Conservation (phyloP, 2,888 invertebrate genomes). For the Sericinus montela region DNA sequence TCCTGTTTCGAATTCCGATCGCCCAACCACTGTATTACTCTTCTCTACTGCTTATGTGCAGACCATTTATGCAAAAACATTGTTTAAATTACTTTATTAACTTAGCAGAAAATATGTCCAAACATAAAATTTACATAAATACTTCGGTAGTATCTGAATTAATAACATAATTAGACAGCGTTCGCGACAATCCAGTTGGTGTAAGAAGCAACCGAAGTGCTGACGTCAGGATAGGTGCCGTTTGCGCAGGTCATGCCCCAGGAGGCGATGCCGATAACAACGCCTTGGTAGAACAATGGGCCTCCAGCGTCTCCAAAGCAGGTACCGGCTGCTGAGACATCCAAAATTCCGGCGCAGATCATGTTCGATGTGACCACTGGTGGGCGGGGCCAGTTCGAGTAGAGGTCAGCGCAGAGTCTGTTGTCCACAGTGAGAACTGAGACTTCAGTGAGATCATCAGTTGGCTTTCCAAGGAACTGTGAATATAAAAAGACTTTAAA, state of each 20-base stretch:
- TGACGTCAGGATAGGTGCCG: slow-evolving; percentile 57
- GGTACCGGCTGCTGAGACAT: slow-evolving; percentile 29
- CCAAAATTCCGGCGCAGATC: slow-evolving; percentile 53
- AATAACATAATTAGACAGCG: not conserved
- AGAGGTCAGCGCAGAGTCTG: slow-evolving; percentile 42
- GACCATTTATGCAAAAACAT: no score
- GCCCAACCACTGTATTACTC: no score
- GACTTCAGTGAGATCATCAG: slow-evolving; percentile 38
- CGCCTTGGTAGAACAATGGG: slow-evolving; percentile 32
- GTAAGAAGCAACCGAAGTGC: slow-evolving; percentile 43
- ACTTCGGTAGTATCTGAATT: no score
- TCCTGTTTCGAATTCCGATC: no score
- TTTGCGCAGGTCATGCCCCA: slow-evolving; percentile 60
- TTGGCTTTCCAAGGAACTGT: slow-evolving; percentile 24
- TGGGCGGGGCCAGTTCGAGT: slow-evolving; percentile 30
- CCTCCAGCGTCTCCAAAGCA: slow-evolving; percentile 49
- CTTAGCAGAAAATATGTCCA: no score
- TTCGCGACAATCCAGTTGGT: slow-evolving; percentile 23
- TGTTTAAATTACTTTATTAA: no score
- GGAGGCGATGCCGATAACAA: slow-evolving; percentile 56
- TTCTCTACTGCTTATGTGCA: no score
- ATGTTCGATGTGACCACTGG: slow-evolving; percentile 46
- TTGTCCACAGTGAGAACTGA: slow-evolving; percentile 45
- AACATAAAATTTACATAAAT: no score
- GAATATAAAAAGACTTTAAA: not conserved